Evolutionary conservation across 2,113 vertebrate genomes (phyloP).

Genomic region (Nicator chloris): DNA sequence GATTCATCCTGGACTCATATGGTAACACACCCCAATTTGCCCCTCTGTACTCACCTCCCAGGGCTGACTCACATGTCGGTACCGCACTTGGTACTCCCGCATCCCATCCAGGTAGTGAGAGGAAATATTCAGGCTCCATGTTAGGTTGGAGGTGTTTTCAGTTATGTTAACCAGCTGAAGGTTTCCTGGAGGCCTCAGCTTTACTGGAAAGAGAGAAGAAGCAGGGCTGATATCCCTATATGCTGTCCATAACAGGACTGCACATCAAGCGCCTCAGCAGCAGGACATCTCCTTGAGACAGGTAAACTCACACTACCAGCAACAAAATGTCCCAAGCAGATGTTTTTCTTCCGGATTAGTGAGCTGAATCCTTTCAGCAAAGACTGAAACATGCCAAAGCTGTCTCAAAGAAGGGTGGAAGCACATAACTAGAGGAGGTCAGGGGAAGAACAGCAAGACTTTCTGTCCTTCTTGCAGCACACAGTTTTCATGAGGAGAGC

Average conservation of each 20-base stretch:
- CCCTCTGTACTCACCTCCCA: conserved; percentile 59
- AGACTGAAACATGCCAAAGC: background rate
- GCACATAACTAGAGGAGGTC: background rate
- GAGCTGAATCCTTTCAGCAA: background rate
- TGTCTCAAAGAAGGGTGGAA: background rate
- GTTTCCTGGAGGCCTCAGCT: conserved; percentile 51
- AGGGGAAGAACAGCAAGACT: background rate
- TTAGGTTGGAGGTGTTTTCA: conserved; percentile 56
- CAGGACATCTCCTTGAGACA: background rate
- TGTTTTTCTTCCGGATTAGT: background rate
- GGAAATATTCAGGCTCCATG: conserved; percentile 55
- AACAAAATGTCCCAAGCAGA: background rate
- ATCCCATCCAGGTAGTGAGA: conserved; percentile 57
- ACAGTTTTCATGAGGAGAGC: background rate
- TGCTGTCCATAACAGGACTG: background rate
- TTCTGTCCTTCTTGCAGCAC: background rate
- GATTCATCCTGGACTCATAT: accelerated
- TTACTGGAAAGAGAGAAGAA: conserved; percentile 55
- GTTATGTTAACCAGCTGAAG: conserved; percentile 24
- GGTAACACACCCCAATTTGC: background rate
- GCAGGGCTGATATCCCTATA: background rate
- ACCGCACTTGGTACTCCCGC: conserved; percentile 58
- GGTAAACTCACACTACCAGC: background rate
- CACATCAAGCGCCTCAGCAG: background rate
- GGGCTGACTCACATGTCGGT: background rate